Conservation (phyloP, 2,888 invertebrate genomes). For the Asteroscopus sphinx region DNA sequence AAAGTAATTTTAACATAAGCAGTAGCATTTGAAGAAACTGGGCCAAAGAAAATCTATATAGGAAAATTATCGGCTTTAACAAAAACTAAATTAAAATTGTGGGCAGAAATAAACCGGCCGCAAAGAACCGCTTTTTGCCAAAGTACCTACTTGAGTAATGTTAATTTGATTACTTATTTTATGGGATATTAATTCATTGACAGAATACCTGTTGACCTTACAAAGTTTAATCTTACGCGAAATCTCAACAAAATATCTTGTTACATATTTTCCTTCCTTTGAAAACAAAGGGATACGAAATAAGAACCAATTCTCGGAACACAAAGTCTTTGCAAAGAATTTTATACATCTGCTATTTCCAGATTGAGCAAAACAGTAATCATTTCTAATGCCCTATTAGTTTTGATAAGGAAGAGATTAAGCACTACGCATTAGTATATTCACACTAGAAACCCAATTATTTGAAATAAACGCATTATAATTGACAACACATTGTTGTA, state of each 20-base stretch:
- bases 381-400: neutral
- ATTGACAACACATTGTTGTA: conserved; percentile 1
- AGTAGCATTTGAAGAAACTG: too few species aligned
- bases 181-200: conserved; percentile 8
- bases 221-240: neutral
- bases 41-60: neutral
- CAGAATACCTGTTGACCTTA: conserved; percentile 1
- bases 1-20: too few species aligned
- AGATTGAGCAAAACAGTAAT: neutral
- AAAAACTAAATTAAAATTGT: conserved; percentile 1
- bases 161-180: conserved; percentile 11
- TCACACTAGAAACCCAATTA: conserved; percentile 9
- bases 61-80: neutral
- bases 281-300: neutral
- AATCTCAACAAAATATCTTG: neutral
- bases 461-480: conserved; percentile 21
- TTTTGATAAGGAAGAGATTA: neutral
- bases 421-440: neutral
- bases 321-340: neutral
- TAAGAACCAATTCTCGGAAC: neutral
- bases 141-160: neutral
- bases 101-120: neutral
- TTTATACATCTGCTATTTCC: neutral
- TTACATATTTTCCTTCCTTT: neutral
- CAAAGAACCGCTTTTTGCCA: neutral